Percentiles rank a stretch among this genome's conserved stretches.
phyloP scores from a whole-genome alignment of 2,113 vertebrate species.

The Laterallus jamaicensis region DNA sequence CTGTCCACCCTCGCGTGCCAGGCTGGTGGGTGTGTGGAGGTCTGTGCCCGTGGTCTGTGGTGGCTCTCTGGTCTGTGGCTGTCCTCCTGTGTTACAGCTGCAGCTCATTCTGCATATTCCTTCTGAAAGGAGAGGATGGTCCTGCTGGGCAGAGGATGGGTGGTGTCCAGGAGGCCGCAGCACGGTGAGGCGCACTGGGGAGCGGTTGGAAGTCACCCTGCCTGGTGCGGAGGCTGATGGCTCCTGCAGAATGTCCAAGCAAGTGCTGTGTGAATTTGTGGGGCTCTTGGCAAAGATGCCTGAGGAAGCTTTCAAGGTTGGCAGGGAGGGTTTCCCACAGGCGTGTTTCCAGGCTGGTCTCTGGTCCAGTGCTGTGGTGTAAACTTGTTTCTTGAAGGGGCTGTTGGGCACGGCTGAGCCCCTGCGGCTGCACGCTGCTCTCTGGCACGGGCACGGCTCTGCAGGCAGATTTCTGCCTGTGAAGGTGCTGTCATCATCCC shows the following conservation, averaged over 20 bases:
- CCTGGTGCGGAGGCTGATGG: not conserved
- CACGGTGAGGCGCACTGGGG: fast-evolving
- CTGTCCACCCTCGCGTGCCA: fast-evolving
- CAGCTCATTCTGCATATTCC: not conserved
- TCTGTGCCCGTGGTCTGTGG: fast-evolving
- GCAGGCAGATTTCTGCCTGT: slow-evolving; percentile 40
- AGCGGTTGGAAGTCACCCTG: not conserved
- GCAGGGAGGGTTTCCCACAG: not conserved
- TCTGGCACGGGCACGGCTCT: slow-evolving; percentile 1
- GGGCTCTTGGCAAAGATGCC: not conserved
- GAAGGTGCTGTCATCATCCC: slow-evolving; percentile 3
- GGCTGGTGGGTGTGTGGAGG: fast-evolving
- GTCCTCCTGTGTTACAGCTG: not conserved
- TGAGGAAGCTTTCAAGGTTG: not conserved
- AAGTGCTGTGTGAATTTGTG: fast-evolving
- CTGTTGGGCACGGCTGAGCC: not conserved
- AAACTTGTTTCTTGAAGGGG: fast-evolving
- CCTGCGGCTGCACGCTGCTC: not conserved
- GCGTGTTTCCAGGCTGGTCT: fast-evolving
- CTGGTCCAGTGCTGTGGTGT: not conserved
- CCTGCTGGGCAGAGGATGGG: no score
- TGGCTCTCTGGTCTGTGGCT: not conserved
- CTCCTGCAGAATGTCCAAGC: not conserved
- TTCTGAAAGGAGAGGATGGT: fast-evolving
- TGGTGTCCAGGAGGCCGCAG: not conserved